Evolutionary conservation across 2,888 invertebrate genomes (phyloP).

Genomic region (Glyphotaelius pellucidus): DNA sequence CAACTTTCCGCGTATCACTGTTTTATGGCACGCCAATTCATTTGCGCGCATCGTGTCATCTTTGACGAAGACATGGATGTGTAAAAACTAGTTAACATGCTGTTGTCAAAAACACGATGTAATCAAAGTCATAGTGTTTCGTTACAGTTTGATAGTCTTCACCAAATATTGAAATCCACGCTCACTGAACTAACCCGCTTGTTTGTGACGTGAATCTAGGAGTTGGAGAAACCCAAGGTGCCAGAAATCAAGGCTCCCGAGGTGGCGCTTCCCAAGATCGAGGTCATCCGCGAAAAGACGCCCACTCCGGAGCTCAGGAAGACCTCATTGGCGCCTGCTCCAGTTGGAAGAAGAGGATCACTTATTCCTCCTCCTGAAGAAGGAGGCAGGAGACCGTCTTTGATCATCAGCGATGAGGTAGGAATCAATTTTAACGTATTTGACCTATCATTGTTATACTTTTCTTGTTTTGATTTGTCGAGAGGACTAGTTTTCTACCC

Average conservation of each 20-base stretch:
- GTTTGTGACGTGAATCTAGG: conserved; percentile 56
- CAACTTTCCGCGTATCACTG: too few relatives aligned
- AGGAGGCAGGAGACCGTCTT: conserved; percentile 90
- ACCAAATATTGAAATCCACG: not conserved
- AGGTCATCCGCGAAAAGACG: conserved; percentile 89
- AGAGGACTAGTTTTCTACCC: not conserved
- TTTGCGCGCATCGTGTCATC: not conserved
- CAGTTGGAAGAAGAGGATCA: conserved; percentile 83
- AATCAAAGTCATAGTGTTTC: not conserved
- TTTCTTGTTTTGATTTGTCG: not conserved
- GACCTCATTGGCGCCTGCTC: conserved; percentile 83
- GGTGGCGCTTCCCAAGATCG: conserved; percentile 87
- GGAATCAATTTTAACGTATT: conserved; percentile 68
- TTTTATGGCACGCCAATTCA: not conserved
- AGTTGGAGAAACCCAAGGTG: conserved; percentile 73
- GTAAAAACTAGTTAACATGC: not conserved
- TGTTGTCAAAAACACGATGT: not conserved
- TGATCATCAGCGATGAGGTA: conserved; percentile 97
- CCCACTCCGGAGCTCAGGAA: conserved; percentile 84
- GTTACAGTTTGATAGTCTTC: not conserved
- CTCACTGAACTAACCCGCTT: not conserved
- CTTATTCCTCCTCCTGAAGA: conserved; percentile 93
- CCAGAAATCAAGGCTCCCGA: conserved; percentile 85
- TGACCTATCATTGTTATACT: not conserved
- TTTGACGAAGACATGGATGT: not conserved